Percentiles rank a stretch among this genome's conserved stretches.
These are phyloP conservation scores for Podiceps cristatus DNA, from an alignment of 2,113 vertebrate genomes.

Conservation along the genomic window DNA sequence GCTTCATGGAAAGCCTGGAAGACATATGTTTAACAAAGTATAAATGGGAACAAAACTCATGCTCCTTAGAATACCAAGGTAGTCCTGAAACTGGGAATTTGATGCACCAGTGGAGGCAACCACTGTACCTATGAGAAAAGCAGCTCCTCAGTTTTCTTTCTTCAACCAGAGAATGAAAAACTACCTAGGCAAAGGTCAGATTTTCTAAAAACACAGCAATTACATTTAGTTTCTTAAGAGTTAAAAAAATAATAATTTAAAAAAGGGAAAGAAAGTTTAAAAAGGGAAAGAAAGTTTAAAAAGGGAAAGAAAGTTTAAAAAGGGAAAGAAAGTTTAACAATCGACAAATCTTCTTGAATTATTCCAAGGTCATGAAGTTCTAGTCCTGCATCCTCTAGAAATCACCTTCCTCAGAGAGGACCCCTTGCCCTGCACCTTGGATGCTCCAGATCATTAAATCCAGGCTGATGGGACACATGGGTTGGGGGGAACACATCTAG, in stretches of 20 bases:
- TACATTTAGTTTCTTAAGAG: accelerated
- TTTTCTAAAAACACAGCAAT: neutral
- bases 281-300: neutral
- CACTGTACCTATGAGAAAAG: neutral
- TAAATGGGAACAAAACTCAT: neutral
- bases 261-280: no score
- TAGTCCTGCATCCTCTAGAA: neutral
- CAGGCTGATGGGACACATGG: neutral
- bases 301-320: neutral
- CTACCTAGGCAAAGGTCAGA: neutral
- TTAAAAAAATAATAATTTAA: neutral
- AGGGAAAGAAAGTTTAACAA: neutral
- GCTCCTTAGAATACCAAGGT: neutral
- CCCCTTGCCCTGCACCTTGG: neutral
- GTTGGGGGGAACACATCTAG: accelerated
- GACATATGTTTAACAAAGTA: neutral
- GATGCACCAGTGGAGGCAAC: neutral
- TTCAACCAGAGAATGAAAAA: neutral
- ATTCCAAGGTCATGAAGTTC: neutral
- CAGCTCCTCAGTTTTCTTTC: neutral
- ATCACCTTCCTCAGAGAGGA: neutral
- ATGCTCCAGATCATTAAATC: neutral
- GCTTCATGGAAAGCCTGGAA: neutral
- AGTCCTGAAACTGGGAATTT: neutral
- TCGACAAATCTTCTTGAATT: neutral